phyloP scores from a whole-genome alignment of 2,113 vertebrate genomes.

The Scomber japonicus region DNA sequence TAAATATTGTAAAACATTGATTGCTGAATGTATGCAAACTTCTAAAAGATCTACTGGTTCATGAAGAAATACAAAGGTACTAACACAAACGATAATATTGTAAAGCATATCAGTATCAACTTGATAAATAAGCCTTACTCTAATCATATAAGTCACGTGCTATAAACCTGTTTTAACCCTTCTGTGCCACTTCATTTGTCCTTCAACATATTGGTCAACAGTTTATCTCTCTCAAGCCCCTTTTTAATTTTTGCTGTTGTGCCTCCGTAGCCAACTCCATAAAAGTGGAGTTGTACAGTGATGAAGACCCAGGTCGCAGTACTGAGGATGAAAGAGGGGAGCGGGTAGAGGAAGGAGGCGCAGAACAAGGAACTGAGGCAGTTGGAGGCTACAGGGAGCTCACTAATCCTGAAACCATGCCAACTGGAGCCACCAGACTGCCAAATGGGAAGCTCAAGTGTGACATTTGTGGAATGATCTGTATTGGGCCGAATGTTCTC shows the following conservation, averaged over 20 bases:
- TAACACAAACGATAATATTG: not conserved
- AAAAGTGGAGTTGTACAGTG: conserved; percentile 98
- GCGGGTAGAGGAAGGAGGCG: conserved; percentile 85
- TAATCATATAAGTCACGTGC: not conserved
- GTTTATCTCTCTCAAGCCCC: not conserved
- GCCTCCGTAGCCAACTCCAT: conserved; percentile 91
- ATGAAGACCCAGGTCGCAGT: conserved; percentile 91
- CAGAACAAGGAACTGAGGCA: conserved; percentile 84
- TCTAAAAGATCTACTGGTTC: too few relatives aligned
- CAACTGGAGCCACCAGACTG: conserved; percentile 90
- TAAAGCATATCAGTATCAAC: not conserved
- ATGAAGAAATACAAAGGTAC: too few relatives aligned
- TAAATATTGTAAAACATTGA: too few relatives aligned
- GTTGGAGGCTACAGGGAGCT: conserved; percentile 91
- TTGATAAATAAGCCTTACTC: not conserved
- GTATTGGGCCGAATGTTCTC: conserved; percentile 97
- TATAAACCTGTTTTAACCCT: not conserved
- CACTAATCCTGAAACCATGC: conserved; percentile 86
- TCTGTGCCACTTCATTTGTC: not conserved
- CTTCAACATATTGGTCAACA: not conserved
- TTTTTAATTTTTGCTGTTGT: conserved; percentile 4
- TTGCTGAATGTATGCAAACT: too few relatives aligned
- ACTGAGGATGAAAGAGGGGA: conserved; percentile 86
- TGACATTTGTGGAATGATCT: conserved; percentile 97
- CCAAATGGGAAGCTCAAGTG: conserved; percentile 98